Conservation (phyloP, 2,888 invertebrate species). For the Drosophila nr. perissopoda region DNA sequence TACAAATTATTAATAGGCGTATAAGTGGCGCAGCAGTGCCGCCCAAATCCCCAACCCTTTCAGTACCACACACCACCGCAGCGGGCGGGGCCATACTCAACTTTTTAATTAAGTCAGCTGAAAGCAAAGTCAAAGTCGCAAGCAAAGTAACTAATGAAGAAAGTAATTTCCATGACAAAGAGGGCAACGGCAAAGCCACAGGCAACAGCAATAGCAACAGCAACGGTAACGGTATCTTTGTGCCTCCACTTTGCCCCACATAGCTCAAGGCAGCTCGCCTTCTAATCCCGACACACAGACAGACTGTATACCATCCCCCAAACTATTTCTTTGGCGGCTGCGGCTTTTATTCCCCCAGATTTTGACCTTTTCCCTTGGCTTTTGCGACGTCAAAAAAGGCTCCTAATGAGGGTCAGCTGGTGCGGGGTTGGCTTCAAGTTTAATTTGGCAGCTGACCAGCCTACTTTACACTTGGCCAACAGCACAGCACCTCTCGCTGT, state of each 20-base stretch:
- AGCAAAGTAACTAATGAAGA: constrained; percentile 81
- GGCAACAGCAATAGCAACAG: constrained; percentile 34
- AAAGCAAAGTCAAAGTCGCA: constrained; percentile 43
- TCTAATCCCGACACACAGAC: constrained; percentile 44
- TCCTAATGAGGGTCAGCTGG: constrained; percentile 73
- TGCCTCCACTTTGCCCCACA: constrained; percentile 6
- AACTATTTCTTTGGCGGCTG: constrained; percentile 33
- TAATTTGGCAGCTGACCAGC: constrained; percentile 77
- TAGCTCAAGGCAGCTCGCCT: constrained; percentile 52
- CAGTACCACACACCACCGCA: constrained; percentile 33
- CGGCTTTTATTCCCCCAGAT: constrained; percentile 41
- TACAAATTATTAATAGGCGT: constrained; percentile 44
- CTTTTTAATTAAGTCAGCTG: constrained; percentile 81
- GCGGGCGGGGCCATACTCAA: constrained; percentile 41
- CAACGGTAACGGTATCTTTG: not conserved
- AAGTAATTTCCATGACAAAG: constrained; percentile 82
- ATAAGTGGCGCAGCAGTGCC: constrained; percentile 29
- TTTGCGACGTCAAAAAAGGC: constrained; percentile 45
- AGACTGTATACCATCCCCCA: not conserved
- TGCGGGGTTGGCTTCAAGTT: constrained; percentile 47
- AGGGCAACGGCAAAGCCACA: constrained; percentile 52
- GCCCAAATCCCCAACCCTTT: constrained; percentile 32
- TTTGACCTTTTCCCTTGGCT: constrained; percentile 62
- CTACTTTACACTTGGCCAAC: constrained; percentile 64
- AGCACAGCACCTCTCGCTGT: constrained; percentile 4